These are phyloP conservation scores for Papilio xuthus DNA, from an alignment of 1,140 invertebrate species.

Conservation along the genomic window DNA sequence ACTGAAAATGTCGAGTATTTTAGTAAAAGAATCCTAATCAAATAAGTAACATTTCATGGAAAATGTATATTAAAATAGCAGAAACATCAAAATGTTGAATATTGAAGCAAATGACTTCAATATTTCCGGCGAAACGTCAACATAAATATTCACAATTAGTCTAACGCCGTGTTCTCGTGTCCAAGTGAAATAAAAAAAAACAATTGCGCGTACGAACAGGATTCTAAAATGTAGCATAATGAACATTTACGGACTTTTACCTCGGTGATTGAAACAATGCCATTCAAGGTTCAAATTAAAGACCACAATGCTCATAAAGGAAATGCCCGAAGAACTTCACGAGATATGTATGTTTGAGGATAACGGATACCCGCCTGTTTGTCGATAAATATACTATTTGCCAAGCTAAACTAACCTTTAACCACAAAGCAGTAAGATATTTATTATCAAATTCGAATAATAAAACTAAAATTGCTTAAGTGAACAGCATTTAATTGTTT, in stretches of 20 bases:
- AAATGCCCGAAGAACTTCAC: conserved; percentile 60
- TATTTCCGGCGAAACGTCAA: conserved; percentile 15
- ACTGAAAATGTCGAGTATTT: neutral
- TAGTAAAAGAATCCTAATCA: conserved; percentile 5
- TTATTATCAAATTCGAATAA: conserved; percentile 22
- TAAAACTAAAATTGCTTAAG: conserved; percentile 42
- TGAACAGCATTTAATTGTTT: conserved; percentile 67
- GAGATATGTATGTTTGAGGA: conserved; percentile 62
- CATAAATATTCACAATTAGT: conserved; percentile 37
- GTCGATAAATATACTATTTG: conserved; percentile 15
- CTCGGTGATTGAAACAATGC: conserved; percentile 66
- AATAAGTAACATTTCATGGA: conserved; percentile 20
- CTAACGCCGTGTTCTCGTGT: conserved; percentile 32
- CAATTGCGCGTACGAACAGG: neutral
- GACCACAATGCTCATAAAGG: conserved; percentile 75
- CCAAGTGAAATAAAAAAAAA: conserved; percentile 29
- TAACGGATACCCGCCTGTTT: conserved; percentile 41
- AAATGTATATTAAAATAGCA: conserved; percentile 20
- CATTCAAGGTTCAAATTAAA: conserved; percentile 67
- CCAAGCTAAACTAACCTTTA: conserved; percentile 47
- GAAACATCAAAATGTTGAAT: conserved; percentile 29
- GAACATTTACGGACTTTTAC: conserved; percentile 53
- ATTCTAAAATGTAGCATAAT: conserved; percentile 23
- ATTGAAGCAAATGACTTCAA: conserved; percentile 26
- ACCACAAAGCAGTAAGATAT: conserved; percentile 42